phyloP scores from a whole-genome alignment of 2,888 invertebrate genomes.

The Cephus sareptanus region DNA sequence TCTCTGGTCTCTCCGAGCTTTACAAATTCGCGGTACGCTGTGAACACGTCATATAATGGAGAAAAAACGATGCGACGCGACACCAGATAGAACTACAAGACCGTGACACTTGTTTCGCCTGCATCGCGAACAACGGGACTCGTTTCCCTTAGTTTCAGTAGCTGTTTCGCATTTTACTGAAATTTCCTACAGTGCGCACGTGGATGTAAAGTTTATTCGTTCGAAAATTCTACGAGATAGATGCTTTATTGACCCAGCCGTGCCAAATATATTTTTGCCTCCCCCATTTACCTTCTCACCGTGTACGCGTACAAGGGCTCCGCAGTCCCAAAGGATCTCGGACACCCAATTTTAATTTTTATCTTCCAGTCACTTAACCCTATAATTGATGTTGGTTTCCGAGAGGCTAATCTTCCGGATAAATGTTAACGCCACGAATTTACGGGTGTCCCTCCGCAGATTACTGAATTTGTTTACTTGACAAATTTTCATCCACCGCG shows the following conservation, averaged over 20 bases:
- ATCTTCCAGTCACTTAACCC: conserved; percentile 18
- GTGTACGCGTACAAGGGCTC: background rate
- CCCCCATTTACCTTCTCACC: background rate
- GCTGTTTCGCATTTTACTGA: background rate
- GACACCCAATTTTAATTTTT: conserved; percentile 13
- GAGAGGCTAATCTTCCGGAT: conserved; percentile 9
- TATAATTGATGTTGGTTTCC: conserved; percentile 13
- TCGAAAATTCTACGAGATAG: background rate
- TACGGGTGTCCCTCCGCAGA: conserved; percentile 11
- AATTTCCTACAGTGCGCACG: background rate
- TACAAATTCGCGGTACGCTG: too few relatives aligned
- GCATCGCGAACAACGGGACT: too few relatives aligned
- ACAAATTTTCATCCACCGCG: conserved; percentile 4
- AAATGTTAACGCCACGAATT: conserved; percentile 18
- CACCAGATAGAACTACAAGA: too few relatives aligned
- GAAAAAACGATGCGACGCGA: too few relatives aligned
- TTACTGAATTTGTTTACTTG: conserved; percentile 19
- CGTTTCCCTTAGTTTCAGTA: too few relatives aligned
- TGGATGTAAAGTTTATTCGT: too few relatives aligned
- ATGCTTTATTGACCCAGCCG: background rate
- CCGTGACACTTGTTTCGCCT: too few relatives aligned
- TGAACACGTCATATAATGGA: too few relatives aligned
- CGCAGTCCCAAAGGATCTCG: background rate
- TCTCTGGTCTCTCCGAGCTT: too few relatives aligned
- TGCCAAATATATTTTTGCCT: background rate